Evolutionary conservation across 2,888 invertebrate species (phyloP).

Genomic region (Rambutsinella grinnellia): DNA sequence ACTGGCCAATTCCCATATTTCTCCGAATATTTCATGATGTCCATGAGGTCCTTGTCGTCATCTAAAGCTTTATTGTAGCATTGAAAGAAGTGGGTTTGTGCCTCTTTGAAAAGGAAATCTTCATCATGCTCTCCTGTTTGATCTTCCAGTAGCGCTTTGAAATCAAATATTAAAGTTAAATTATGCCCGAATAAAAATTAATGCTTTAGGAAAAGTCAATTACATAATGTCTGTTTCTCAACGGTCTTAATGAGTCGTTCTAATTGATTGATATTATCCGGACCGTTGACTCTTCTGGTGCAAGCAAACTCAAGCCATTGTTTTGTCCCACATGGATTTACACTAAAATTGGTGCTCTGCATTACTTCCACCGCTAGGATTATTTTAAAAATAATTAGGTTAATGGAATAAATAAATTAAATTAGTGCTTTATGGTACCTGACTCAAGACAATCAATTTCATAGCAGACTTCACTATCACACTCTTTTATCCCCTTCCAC

Average conservation of each 20-base stretch:
- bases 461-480: conserved; percentile 35
- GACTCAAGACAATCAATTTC: conserved; percentile 24
- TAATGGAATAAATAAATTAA: neutral
- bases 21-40: conserved; percentile 20
- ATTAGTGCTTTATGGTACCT: conserved; percentile 9
- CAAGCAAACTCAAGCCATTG: conserved; percentile 41
- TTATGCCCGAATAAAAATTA: neutral
- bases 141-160: conserved; percentile 18
- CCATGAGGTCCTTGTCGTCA: conserved; percentile 23
- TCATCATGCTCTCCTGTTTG: conserved; percentile 18
- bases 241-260: conserved; percentile 17
- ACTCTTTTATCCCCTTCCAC: conserved; percentile 22
- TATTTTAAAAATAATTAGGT: neutral
- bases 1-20: conserved; percentile 40
- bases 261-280: conserved; percentile 33
- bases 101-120: conserved; percentile 29
- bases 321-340: conserved; percentile 16
- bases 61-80: conserved; percentile 2
- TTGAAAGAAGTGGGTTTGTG: conserved; percentile 21
- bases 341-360: conserved; percentile 29
- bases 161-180: neutral
- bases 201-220: neutral
- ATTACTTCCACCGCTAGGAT: conserved; percentile 30
- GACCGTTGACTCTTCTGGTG: conserved; percentile 23
- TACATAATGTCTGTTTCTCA: conserved; percentile 26